Evolutionary conservation across 2,797 vertebrate genomes (phyloP).

Genomic region (Poeciliopsis paucimaculata): DNA sequence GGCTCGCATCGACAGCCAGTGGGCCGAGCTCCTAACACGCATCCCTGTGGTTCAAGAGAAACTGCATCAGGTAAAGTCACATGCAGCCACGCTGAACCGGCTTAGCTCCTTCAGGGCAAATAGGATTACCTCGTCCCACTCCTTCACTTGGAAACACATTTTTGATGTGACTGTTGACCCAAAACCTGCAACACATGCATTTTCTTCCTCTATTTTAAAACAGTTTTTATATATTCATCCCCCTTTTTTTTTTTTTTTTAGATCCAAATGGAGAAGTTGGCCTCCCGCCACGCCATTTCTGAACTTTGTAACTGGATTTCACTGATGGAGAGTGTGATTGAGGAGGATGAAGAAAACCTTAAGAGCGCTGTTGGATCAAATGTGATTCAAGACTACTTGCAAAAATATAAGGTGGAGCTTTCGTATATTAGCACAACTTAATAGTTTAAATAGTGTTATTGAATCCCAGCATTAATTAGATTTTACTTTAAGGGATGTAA

Average conservation of each 20-base stretch:
- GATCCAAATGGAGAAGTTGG: constrained; percentile 97
- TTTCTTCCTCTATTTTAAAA: background rate
- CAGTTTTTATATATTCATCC: background rate
- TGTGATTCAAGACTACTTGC: constrained; percentile 87
- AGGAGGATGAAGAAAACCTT: constrained; percentile 91
- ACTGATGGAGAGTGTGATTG: constrained; percentile 91
- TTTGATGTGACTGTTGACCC: constrained; percentile 16
- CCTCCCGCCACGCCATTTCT: constrained; percentile 92
- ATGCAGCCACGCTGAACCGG: constrained; percentile 29
- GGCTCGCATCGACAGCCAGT: constrained; percentile 88
- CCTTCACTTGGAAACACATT: constrained; percentile 12
- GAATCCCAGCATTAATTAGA: background rate
- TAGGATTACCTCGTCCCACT: constrained; percentile 49
- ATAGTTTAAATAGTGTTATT: background rate
- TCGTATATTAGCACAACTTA: background rate
- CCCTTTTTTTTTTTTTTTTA: constrained; percentile 41
- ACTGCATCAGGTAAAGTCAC: constrained; percentile 90
- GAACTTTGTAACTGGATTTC: constrained; percentile 97
- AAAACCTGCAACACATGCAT: constrained; percentile 5
- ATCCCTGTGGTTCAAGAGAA: constrained; percentile 96
- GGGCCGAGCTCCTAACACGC: constrained; percentile 91
- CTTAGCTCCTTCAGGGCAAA: constrained; percentile 46
- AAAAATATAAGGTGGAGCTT: constrained; percentile 91
- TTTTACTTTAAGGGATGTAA: background rate
- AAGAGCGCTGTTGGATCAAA: constrained; percentile 89